Evolutionary conservation across 2,888 invertebrate species (phyloP), one percentile per base, ranked within the genome.

Genomic region (Oscheius sp.): DNA sequence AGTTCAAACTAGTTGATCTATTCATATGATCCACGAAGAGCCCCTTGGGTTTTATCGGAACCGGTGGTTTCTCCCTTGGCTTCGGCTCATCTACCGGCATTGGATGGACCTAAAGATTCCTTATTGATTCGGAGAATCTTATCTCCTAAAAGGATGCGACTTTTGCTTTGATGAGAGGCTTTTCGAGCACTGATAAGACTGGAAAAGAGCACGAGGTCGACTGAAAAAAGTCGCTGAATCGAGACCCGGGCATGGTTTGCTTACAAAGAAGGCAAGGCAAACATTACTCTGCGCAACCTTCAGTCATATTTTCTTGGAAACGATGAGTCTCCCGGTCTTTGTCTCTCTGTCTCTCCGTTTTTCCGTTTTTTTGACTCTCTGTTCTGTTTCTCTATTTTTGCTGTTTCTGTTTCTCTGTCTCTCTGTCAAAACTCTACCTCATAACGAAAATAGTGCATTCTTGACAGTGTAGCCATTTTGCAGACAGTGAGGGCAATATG

Each of bases 11-110:
- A 10, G 80, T 80, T 11, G 82, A 82, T n/a, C 82, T 82, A 73
- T 82, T 82, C 32, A 82, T n/a, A 76, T 82, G 77, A 71, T 82
- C 82, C 32, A 84, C 77, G 32, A 77, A 58, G 1, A 84, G 72
- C 35, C 83, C 83, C 48, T 82, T 82, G 2, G 84, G 84, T 51
- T 84, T 84, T 9, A 76, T 76, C 33, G 84, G 84, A 7, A 84
- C 81, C 48, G 80, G 74, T 4, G 82, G 82, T 57, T 79, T 79
- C 13, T 76, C 74, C 63, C 51, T 42, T 7, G 3, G 62, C 37
- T 79, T 80, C 60, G 73, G 75, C 47, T 81, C 79, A 48, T 84
- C 84, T 11, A 72, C 71, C 9, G 84, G 84, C 83, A 84, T 84
- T 48, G 84, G 84, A 63, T 84, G 84, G 4, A 84, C 84, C 82